Evolutionary conservation across 2,888 invertebrate genomes (phyloP), one percentile per base, ranked within the genome.

Genomic region (Chymomyza caudatula): DNA sequence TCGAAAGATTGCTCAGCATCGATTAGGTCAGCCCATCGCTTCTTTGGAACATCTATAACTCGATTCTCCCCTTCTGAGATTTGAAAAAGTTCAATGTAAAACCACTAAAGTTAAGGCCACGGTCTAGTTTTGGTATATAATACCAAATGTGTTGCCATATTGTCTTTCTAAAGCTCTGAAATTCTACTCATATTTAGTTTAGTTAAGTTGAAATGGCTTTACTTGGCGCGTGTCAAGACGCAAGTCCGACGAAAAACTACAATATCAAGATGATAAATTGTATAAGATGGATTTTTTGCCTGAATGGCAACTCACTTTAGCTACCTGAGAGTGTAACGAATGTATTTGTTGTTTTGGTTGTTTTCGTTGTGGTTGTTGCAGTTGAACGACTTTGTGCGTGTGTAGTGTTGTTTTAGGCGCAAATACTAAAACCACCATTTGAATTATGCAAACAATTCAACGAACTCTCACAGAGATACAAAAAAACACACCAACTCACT

Each of bases 381-480:
- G 29, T 2, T 37, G 29, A 37, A 37, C 29, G 29, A 37, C 29
- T 37, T 37, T 37, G 60, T 59, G 42, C 52, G 69, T 59, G 56
- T 55, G 54, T 44, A 29, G 54, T 63, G 65, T 66, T 78, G 61
- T 76, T 74, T 76, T 79, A 68, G 77, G 77, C 73, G 42, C 56
- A 75, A 71, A 68, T 71, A 68, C 71, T 51, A 69, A 78, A 79
- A 74, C 71, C 69, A 69, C 79, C 71, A 74, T 74, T 70, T 69
- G 67, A 70, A 79, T 77, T 79, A 77, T 77, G 80, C 77, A 79
- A 83, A 82, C 76, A 73, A 65, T 72, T 74, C 65, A 54, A 47
- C 6, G 47, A 15, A 11, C 29, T 37, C 62, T 54, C 68, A 58
- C 29, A 58, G 55, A 65, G 25, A 61, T 47, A 66, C 63, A 60